A percentile compares a stretch with the other conserved stretches of the same genome.
Conservation (phyloP, 2,888 invertebrate genomes). For the Tupiocoris notatus region DNA sequence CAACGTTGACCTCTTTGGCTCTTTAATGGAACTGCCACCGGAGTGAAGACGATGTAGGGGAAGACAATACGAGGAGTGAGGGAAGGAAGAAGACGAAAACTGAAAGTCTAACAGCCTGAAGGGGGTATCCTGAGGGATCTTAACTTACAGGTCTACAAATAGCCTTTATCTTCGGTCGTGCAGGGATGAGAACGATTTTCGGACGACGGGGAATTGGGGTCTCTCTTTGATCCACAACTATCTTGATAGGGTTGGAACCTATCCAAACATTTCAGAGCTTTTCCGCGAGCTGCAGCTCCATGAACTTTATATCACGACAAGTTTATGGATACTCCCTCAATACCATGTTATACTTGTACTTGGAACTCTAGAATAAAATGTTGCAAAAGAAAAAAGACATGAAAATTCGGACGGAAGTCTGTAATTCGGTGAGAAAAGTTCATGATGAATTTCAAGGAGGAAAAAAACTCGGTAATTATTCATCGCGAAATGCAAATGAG, state of each 20-base stretch:
- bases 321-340: no score
- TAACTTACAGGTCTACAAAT: slow-evolving; percentile 23
- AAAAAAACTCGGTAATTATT: neutral
- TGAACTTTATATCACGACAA: no score
- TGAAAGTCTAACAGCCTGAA: neutral
- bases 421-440: no score
- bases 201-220: neutral
- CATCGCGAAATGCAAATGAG: neutral
- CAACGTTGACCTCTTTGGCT: neutral
- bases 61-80: neutral
- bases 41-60: neutral
- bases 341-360: no score
- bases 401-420: no score
- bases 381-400: no score
- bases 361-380: no score
- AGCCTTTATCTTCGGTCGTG: slow-evolving; percentile 6
- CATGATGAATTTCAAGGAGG: neutral
- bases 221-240: slow-evolving; percentile 6
- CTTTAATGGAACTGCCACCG: neutral
- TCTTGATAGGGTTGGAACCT: slow-evolving; percentile 10
- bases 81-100: slow-evolving; percentile 1
- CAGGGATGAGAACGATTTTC: neutral
- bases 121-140: neutral
- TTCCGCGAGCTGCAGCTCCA: no score
- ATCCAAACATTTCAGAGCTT: neutral